Evolutionary conservation across 2,888 invertebrate species (phyloP), one percentile per base, ranked within the genome.

Genomic region (Ctenicera cuprea): DNA sequence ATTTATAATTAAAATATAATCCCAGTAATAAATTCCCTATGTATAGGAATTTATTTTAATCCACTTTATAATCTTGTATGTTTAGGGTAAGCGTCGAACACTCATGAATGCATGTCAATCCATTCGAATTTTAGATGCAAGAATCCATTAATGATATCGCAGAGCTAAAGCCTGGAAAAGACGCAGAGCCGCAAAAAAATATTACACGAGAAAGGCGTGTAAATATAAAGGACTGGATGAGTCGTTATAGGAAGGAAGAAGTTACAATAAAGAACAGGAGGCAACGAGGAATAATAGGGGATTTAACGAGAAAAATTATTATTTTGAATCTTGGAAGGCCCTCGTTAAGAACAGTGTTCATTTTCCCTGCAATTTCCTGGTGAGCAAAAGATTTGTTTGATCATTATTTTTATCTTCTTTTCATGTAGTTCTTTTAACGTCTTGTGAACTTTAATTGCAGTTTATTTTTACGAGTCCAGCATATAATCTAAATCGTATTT

Each of bases 201-300:
- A 65, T 75, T 69, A 73, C 75, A 75, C 38, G 75, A 73, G 63
- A 75, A 73, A 73, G 75, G 75, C 75, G 75, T 75, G 73, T 73
- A 75, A 75, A 75, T 75, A 67, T 73, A 69, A 63, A 57, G 59
- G 52, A 45, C 69, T 52, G 69, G 61, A 65, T 54, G 50, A 70
- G 62, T 62, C 75, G 66, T 73, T 75, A 75, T 59, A 65, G 54
- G 70, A 70, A 73, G 63, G 69, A 75, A 75, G 73, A 73, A 64
- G 64, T 70, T 75, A 66, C 75, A 73, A 72, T 67, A 71, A 72
- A 75, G 72, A 45, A 54, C 69, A 62, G 57, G 64, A 66, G 69
- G 63, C 64, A 73, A 73, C 26, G 52, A 48, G 48, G 41, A 59
- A 63, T 73, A 73, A 73, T 73, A 69, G 65, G 41, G 68, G 65